Evolutionary conservation across 2,888 invertebrate genomes (phyloP), one percentile per base, ranked within the genome.

Genomic region (Platerodrilus igneus): DNA sequence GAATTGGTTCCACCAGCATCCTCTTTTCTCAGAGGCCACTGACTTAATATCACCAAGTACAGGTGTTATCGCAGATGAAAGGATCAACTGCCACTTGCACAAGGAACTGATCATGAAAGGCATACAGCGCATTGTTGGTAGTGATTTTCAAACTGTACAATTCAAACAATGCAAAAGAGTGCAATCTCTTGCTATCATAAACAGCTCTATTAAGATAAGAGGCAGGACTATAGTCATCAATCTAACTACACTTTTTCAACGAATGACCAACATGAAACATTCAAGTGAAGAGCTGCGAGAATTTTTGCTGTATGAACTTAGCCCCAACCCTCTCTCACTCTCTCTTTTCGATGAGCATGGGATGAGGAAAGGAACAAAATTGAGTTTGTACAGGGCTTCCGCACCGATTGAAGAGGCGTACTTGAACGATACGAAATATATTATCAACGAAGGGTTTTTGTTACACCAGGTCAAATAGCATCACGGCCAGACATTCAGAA

Each of bases 1-100:
- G 16, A 23, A 33, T n/a, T 33, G 23, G 23, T 33, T 33, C 10
- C 33, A 23, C 14, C 23, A 33, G 23, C 33, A 33, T 33, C 23
- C 33, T 33, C 33, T 15, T 15, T 33, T 33, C n/a, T n/a, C n/a
- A n/a, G n/a, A n/a, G n/a, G n/a, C n/a, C 19, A 19, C 19, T 19
- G 19, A 19, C 6, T 7, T 19, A 19, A 19, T 19, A 7, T 19
- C 8, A 19, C 19, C 8, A 19, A 19, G 19, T 19, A 19, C 19
- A 19, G 19, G 7, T 19, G 7, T 19, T 19, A 7, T 19, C 19
- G 19, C 19, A 19, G 19, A 19, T 19, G 19, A 19, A 7, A 19
- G 19, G 19, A 19, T 19, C 19, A 19, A 19, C 19, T 19, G 19
- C 19, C 8, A 19, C 19, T 19, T 19, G 19, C 8, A 5, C 8